These are phyloP conservation scores for Lacerta bilineata DNA, from an alignment of 2,797 vertebrate genomes.

Conservation along the genomic window DNA sequence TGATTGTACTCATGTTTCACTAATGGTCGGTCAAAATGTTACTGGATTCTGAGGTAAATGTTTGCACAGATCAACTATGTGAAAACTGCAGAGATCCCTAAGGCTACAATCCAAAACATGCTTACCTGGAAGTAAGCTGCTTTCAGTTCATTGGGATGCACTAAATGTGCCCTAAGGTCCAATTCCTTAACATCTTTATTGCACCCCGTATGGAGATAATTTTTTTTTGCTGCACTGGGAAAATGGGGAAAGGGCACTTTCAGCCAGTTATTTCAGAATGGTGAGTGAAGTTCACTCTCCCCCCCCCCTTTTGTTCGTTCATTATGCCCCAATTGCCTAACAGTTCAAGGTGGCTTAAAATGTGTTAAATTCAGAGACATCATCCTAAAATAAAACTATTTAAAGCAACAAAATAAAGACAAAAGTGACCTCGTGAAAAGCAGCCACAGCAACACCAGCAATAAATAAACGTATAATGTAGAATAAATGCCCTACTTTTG, in stretches of 20 bases:
- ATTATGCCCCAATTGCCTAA: not conserved
- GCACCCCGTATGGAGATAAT: not conserved
- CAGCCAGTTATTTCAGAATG: not conserved
- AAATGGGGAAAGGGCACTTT: not conserved
- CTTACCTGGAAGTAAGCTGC: too few relatives aligned
- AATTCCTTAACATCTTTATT: not conserved
- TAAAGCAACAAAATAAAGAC: not conserved
- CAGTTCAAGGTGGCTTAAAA: too few relatives aligned
- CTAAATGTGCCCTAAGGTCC: not conserved
- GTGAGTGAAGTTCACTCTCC: not conserved
- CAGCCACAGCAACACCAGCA: not conserved
- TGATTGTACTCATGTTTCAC: not conserved
- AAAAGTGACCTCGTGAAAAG: not conserved
- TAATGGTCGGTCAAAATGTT: not conserved
- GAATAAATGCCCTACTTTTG: not conserved
- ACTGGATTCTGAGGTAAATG: not conserved
- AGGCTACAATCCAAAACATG: not conserved
- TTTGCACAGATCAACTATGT: not conserved
- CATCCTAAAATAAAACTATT: too few relatives aligned
- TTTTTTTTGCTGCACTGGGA: not conserved
- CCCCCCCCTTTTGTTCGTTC: too few relatives aligned
- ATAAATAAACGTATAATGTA: not conserved
- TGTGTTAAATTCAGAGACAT: too few relatives aligned
- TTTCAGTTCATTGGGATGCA: not conserved
- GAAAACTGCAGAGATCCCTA: not conserved